Conservation (phyloP, 2,888 invertebrate species). For the Notodromas monacha region DNA sequence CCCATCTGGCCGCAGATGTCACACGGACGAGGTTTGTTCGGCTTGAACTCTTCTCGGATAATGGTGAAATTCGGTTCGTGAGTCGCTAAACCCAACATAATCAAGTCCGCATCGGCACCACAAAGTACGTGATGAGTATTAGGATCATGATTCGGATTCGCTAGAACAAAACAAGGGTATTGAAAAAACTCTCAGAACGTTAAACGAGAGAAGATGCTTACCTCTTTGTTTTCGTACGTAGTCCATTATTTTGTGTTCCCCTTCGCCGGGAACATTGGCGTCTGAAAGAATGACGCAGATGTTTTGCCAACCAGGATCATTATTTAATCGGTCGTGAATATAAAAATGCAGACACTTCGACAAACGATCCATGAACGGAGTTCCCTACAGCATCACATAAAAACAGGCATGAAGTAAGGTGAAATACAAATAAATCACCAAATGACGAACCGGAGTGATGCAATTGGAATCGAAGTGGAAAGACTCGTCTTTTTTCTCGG, state of each 20-base stretch:
- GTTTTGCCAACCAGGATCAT: constrained; percentile 70
- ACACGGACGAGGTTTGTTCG: constrained; percentile 77
- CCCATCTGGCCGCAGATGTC: constrained; percentile 50
- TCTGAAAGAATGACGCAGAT: constrained; percentile 82
- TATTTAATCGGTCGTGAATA: constrained; percentile 60
- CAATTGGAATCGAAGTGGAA: constrained; percentile 96
- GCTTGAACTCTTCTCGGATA: constrained; percentile 89
- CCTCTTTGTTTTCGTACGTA: constrained; percentile 77
- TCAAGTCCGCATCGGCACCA: constrained; percentile 91
- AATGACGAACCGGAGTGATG: constrained; percentile 59
- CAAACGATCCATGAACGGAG: constrained; percentile 76
- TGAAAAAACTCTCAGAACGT: constrained; percentile 5
- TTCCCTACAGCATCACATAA: no score
- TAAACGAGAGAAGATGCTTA: constrained; percentile 13
- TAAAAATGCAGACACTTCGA: constrained; percentile 42
- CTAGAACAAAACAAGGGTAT: constrained; percentile 17
- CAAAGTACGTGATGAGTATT: constrained; percentile 91
- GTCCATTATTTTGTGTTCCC: constrained; percentile 99
- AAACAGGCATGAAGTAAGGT: not conserved
- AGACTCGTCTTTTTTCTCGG: constrained; percentile 56
- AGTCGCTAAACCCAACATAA: constrained; percentile 90
- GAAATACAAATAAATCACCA: not conserved
- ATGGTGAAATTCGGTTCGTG: constrained; percentile 98
- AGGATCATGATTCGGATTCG: constrained; percentile 77
- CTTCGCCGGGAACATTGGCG: constrained; percentile 89